A percentile compares a stretch with the other conserved stretches of the same genome.
These are phyloP conservation scores for Pachycephala philippinensis DNA, from an alignment of 2,113 vertebrate genomes.

Conservation along the genomic window DNA sequence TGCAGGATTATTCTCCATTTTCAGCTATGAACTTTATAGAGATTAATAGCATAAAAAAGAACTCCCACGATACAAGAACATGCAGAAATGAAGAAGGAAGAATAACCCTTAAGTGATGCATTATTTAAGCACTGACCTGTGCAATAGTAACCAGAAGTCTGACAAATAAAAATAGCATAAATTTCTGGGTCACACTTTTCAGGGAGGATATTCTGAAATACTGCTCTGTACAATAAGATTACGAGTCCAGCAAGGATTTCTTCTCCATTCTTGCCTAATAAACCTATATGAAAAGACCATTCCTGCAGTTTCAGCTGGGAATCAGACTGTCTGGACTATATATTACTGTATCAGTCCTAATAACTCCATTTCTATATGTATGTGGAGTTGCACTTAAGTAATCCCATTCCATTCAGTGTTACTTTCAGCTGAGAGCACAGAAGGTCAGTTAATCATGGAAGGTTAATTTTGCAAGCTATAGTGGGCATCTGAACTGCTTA, in stretches of 20 bases:
- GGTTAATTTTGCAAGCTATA: not conserved
- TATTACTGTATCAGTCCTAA: not conserved
- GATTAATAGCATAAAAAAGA: constrained; percentile 25
- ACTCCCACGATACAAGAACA: not conserved
- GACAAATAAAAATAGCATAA: not conserved
- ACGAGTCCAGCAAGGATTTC: not conserved
- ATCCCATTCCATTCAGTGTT: not conserved
- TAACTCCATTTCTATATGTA: not conserved
- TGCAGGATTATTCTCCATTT: not conserved
- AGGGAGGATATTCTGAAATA: not conserved
- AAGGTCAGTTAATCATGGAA: not conserved
- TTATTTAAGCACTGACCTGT: not conserved
- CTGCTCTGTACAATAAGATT: not conserved
- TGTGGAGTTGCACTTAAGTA: not conserved
- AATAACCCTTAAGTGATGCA: not conserved
- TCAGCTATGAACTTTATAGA: not conserved
- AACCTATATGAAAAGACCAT: not conserved
- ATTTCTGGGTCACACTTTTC: not conserved
- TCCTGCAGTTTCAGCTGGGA: not conserved
- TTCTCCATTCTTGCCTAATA: not conserved
- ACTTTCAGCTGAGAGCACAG: not conserved
- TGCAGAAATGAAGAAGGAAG: not conserved
- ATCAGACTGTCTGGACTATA: not conserved
- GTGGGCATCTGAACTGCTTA: not conserved
- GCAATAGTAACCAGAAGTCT: not conserved